Evolutionary conservation across 2,888 invertebrate species (phyloP).

Genomic region (Eumacrocentrus americanus): DNA sequence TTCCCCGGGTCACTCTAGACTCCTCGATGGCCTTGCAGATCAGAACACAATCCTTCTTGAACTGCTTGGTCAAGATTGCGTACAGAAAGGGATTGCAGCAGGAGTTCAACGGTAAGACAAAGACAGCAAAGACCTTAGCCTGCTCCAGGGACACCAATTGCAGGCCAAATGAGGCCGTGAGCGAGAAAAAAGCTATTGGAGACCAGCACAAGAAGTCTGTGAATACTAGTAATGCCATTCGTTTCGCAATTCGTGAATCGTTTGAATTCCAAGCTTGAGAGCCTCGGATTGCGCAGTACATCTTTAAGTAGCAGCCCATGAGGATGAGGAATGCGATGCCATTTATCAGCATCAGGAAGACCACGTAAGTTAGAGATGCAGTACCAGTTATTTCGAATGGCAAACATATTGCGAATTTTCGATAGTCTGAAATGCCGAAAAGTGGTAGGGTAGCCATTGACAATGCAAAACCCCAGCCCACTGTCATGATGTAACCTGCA

Average conservation of each 20-base stretch:
- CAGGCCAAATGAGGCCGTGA: conserved; percentile 91
- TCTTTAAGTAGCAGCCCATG: conserved; percentile 94
- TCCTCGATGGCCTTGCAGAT: conserved; percentile 97
- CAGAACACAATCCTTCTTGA: conserved; percentile 95
- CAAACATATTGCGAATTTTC: conserved; percentile 95
- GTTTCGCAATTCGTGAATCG: conserved; percentile 93
- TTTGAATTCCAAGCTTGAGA: conserved; percentile 98
- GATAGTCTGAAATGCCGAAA: conserved; percentile 90
- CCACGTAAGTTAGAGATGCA: conserved; percentile 85
- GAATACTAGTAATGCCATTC: conserved; percentile 95
- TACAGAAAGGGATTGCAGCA: conserved; percentile 98
- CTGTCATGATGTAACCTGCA: conserved; percentile 89
- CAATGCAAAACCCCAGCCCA: conserved; percentile 91
- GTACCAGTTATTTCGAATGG: conserved; percentile 89
- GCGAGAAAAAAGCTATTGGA: conserved; percentile 93
- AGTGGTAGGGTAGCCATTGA: conserved; percentile 88
- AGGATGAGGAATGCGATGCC: conserved; percentile 92
- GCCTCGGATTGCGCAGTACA: conserved; percentile 97
- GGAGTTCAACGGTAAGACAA: conserved; percentile 93
- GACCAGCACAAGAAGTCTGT: conserved; percentile 99
- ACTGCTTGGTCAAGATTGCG: conserved; percentile 96
- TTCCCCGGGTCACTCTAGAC: conserved; percentile 85
- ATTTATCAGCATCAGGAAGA: conserved; percentile 89
- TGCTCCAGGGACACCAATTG: conserved; percentile 91
- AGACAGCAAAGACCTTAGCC: conserved; percentile 95